These are phyloP conservation scores for Myrmecophaga tridactyla DNA, from an alignment of 2,113 vertebrate genomes.

Conservation along the genomic window DNA sequence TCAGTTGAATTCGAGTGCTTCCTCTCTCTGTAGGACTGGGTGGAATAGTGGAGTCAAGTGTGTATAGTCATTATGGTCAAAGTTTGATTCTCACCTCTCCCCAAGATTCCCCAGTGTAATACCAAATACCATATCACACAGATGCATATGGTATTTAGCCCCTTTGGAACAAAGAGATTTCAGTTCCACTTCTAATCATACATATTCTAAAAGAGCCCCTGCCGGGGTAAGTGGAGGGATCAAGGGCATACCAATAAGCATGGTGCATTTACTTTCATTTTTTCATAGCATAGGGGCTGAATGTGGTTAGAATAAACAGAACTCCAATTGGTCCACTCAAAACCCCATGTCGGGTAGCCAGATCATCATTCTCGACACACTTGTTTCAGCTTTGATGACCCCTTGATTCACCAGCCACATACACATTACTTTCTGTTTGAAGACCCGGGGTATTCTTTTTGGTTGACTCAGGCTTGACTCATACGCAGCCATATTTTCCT, in stretches of 20 bases:
- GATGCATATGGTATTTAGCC: no score
- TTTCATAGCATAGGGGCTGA: neutral
- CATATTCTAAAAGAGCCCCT: neutral
- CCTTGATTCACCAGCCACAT: neutral
- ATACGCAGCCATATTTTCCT: neutral
- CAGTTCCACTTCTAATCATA: neutral
- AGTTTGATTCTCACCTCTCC: neutral
- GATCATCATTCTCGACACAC: neutral
- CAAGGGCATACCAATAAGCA: neutral
- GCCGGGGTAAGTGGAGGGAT: neutral
- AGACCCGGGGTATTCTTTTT: neutral
- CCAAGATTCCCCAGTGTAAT: neutral
- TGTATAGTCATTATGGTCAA: accelerated
- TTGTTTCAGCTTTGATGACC: neutral
- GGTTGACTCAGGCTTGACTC: neutral
- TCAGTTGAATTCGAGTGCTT: neutral
- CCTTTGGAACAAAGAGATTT: neutral
- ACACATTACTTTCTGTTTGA: neutral
- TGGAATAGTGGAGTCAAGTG: neutral
- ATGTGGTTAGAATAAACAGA: neutral
- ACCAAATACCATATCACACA: no score
- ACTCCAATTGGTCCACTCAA: neutral
- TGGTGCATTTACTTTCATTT: neutral
- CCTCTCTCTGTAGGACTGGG: neutral
- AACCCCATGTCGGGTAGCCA: neutral